phyloP scores from a whole-genome alignment of 2,113 vertebrate genomes.

The Nerophis ophidion region DNA sequence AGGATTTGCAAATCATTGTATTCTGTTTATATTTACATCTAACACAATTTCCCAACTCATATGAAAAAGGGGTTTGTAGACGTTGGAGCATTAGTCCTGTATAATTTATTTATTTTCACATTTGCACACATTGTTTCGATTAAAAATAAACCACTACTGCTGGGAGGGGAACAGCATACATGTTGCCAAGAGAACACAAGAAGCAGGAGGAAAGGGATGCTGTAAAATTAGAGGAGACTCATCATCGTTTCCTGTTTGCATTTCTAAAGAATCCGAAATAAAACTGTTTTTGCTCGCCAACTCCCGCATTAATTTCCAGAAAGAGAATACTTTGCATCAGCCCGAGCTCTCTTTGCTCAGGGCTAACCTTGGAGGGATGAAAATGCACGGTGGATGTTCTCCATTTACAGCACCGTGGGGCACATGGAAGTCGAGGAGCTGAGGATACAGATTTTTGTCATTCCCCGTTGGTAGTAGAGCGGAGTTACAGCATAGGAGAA shows the following conservation, averaged over 20 bases:
- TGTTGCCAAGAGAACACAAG: slow-evolving; percentile 5
- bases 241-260: slow-evolving; percentile 2
- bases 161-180: neutral
- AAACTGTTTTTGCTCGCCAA: slow-evolving; percentile 25
- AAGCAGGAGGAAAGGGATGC: slow-evolving; percentile 9
- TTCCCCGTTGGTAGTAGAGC: slow-evolving; percentile 33
- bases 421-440: slow-evolving; percentile 20
- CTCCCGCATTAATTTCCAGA: slow-evolving; percentile 30
- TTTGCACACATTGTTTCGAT: slow-evolving; percentile 7
- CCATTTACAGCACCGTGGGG: slow-evolving; percentile 28
- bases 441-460: slow-evolving; percentile 25
- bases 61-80: no score
- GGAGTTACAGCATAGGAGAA: slow-evolving; percentile 1
- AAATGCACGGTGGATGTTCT: slow-evolving; percentile 29
- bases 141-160: slow-evolving; percentile 24
- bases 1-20: no score
- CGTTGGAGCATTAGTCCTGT: slow-evolving; percentile 7
- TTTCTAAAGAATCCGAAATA: slow-evolving; percentile 33
- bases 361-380: slow-evolving; percentile 43
- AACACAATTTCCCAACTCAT: no score
- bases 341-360: slow-evolving; percentile 32
- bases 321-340: slow-evolving; percentile 32
- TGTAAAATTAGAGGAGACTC: slow-evolving; percentile 9
- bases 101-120: slow-evolving; percentile 18
- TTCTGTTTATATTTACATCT: no score